Evolutionary conservation across 2,888 invertebrate species (phyloP), one percentile per base, ranked within the genome.

Genomic region (Lasius fuliginosus): DNA sequence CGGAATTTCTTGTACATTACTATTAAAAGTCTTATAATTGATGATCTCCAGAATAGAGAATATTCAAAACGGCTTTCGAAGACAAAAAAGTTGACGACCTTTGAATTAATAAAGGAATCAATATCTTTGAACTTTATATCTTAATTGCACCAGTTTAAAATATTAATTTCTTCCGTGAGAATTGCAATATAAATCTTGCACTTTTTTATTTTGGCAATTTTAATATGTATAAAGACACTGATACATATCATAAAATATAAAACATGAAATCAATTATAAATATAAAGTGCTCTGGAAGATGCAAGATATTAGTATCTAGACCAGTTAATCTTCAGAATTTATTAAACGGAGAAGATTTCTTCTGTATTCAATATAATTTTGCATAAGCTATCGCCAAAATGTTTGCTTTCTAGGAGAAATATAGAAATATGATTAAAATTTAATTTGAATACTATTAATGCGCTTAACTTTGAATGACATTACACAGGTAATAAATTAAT

Each of bases 81-180:
- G 6, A 30, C 30, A 3, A 40, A 42, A 30, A 58, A 15, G 6
- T 68, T 77, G 56, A 56, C n/a, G 40, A 68, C 30, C 40, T 68
- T 15, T 49, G 9, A 56, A 30, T 40, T 67, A 56, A 68, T 56
- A 56, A 40, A 27, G 12, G n/a, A 40, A 40, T 8, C 15, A 27
- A 56, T n/a, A 36, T 68, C 42, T 42, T 69, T 40, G 69, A 6
- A 68, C 0, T 68, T 67, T 76, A 56, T 49, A 67, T 42, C 12
- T 68, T 58, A 11, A 46, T 68, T 42, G 2, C 15, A n/a, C 3
- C 11, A n/a, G n/a, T 65, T 53, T 8, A 36, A 65, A 11, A 42
- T 74, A 49, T 64, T 56, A 18, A 65, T 49, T 15, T n/a, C 11
- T 53, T 77, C 11, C 15, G 9, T 23, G 11, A 56, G 1, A 56